These are phyloP conservation scores for Thamnaconus septentrionalis DNA, from an alignment of 2,113 vertebrate genomes.

Conservation along the genomic window DNA sequence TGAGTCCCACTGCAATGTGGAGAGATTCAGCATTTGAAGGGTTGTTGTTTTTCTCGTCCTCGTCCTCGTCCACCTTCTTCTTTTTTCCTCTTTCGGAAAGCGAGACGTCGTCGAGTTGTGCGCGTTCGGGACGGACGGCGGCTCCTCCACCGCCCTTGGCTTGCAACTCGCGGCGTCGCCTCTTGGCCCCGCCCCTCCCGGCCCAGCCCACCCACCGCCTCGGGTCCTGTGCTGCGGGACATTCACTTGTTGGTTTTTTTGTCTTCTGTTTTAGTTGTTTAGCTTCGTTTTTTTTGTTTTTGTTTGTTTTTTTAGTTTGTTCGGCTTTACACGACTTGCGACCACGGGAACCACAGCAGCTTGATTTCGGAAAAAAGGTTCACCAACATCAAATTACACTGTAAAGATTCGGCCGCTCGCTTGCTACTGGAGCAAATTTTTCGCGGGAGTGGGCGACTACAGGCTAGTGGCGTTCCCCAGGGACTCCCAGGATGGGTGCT, in stretches of 20 bases:
- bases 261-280: no score
- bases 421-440: slow-evolving; percentile 23
- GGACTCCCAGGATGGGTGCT: slow-evolving; percentile 14
- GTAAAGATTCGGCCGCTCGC: slow-evolving; percentile 36
- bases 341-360: slow-evolving; percentile 55
- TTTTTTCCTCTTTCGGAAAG: not conserved
- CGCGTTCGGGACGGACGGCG: slow-evolving; percentile 28
- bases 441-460: slow-evolving; percentile 10
- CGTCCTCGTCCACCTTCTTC: no score
- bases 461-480: slow-evolving; percentile 35
- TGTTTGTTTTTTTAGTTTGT: no score
- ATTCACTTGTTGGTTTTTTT: slow-evolving; percentile 29
- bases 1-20: slow-evolving; percentile 23
- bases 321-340: not conserved
- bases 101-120: slow-evolving; percentile 28
- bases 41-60: not conserved
- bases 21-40: slow-evolving; percentile 23
- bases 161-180: not conserved
- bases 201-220: slow-evolving; percentile 8
- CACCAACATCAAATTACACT: slow-evolving; percentile 57
- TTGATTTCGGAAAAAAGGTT: slow-evolving; percentile 42
- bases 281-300: no score
- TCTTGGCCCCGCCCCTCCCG: slow-evolving; percentile 13
- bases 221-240: not conserved
- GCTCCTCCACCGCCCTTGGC: slow-evolving; percentile 4